A percentile compares a stretch with the other conserved stretches of the same genome.
Evolutionary conservation across 2,797 vertebrate genomes (phyloP).

Genomic region (Rhinichthys osculus): DNA sequence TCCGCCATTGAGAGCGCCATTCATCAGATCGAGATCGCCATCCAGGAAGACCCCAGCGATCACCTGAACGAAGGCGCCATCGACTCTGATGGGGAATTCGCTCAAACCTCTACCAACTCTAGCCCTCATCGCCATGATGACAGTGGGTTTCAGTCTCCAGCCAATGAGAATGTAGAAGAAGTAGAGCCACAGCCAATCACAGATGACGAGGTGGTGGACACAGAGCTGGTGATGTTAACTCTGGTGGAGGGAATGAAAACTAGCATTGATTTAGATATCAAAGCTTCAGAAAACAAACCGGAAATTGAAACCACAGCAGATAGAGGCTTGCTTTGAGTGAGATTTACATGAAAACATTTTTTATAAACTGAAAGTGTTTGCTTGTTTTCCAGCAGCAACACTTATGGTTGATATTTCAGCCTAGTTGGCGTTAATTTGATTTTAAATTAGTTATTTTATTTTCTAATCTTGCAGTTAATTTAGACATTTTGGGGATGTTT

Average conservation of each 20-base stretch:
- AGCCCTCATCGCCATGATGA: constrained; percentile 53
- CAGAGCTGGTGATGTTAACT: constrained; percentile 64
- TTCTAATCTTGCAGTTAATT: background rate
- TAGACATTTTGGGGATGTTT: background rate
- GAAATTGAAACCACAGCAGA: constrained; percentile 30
- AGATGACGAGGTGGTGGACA: constrained; percentile 60
- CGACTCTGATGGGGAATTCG: constrained; percentile 55
- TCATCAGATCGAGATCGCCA: constrained; percentile 65
- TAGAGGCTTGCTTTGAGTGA: constrained; percentile 21
- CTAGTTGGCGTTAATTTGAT: constrained; percentile 13
- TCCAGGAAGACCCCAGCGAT: constrained; percentile 62
- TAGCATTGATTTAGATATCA: constrained; percentile 50
- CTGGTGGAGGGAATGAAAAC: constrained; percentile 58
- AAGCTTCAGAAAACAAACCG: constrained; percentile 60
- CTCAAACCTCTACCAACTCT: constrained; percentile 47
- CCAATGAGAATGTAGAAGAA: constrained; percentile 61
- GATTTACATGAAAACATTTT: constrained; percentile 34
- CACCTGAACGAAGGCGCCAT: constrained; percentile 25
- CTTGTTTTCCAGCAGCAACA: constrained; percentile 18
- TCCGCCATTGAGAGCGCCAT: constrained; percentile 58
- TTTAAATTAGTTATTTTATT: background rate
- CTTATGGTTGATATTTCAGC: constrained; percentile 19
- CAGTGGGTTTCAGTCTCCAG: constrained; percentile 70
- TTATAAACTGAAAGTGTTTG: constrained; percentile 54
- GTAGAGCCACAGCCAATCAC: constrained; percentile 33